Evolutionary conservation across 2,113 vertebrate genomes (phyloP).

Genomic region (Nicator chloris): DNA sequence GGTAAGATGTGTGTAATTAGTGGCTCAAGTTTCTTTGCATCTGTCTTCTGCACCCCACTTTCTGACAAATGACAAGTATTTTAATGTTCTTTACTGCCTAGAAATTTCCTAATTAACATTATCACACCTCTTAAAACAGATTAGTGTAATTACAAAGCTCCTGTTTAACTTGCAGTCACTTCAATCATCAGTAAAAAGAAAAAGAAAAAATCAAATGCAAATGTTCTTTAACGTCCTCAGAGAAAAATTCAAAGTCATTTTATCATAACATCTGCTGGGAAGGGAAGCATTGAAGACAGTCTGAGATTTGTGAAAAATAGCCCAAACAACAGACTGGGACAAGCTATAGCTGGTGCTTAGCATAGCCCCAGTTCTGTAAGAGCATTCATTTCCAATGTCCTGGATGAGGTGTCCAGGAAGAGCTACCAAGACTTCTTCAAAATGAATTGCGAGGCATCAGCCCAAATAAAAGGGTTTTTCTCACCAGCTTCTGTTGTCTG

Average conservation of each 20-base stretch:
- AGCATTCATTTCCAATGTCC: not conserved
- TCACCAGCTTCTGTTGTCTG: not conserved
- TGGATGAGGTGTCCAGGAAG: not conserved
- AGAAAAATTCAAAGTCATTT: not conserved
- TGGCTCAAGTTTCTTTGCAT: not conserved
- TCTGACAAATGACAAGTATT: not conserved
- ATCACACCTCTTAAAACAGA: not conserved
- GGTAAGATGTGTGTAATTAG: not conserved
- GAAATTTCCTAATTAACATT: not conserved
- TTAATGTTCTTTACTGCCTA: not conserved
- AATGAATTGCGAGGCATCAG: not conserved
- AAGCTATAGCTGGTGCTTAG: not conserved
- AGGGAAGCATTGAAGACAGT: not conserved
- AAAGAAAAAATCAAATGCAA: not conserved
- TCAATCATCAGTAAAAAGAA: not conserved
- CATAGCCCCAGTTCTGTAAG: fast-evolving
- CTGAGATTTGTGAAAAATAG: not conserved
- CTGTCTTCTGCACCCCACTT: not conserved
- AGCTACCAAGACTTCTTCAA: not conserved
- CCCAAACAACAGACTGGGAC: not conserved
- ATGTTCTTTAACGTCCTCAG: not conserved
- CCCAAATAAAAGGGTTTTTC: not conserved
- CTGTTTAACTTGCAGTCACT: not conserved
- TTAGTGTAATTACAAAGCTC: not conserved
- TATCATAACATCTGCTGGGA: not conserved